Conservation (phyloP, 2,797 vertebrate genomes). For the Carduelis carduelis region DNA sequence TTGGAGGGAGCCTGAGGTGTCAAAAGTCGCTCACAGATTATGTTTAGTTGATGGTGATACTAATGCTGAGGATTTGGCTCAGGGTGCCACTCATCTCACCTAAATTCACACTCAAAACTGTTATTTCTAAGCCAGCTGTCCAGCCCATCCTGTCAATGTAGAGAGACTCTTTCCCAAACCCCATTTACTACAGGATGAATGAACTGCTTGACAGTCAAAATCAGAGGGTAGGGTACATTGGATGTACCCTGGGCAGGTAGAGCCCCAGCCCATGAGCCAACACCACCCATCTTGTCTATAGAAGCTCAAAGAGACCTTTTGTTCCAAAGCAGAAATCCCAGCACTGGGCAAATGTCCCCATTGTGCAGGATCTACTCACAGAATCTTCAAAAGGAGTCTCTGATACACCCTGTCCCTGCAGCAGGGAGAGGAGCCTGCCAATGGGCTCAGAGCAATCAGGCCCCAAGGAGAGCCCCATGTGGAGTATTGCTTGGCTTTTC, state of each 20-base stretch:
- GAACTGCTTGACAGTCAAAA: neutral
- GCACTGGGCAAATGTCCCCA: neutral
- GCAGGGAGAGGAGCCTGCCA: neutral
- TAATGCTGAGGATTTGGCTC: neutral
- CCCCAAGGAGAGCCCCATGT: neutral
- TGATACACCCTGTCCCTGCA: neutral
- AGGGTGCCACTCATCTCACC: neutral
- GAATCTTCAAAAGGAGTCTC: neutral
- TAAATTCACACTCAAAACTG: neutral
- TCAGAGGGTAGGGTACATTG: neutral
- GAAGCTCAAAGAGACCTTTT: neutral
- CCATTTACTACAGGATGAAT: rapidly evolving
- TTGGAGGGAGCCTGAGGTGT: neutral
- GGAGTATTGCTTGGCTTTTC: neutral
- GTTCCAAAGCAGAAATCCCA: neutral
- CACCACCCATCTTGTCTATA: neutral
- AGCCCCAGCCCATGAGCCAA: rapidly evolving
- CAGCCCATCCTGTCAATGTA: neutral
- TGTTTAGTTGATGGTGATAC: neutral
- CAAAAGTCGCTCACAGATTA: neutral
- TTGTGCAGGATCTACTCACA: neutral
- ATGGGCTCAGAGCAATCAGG: neutral
- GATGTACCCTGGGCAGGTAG: rapidly evolving
- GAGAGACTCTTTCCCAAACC: neutral
- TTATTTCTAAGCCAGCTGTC: neutral